Evolutionary conservation across 2,888 invertebrate genomes (phyloP).

Genomic region (Blastobasis lacticolella): DNA sequence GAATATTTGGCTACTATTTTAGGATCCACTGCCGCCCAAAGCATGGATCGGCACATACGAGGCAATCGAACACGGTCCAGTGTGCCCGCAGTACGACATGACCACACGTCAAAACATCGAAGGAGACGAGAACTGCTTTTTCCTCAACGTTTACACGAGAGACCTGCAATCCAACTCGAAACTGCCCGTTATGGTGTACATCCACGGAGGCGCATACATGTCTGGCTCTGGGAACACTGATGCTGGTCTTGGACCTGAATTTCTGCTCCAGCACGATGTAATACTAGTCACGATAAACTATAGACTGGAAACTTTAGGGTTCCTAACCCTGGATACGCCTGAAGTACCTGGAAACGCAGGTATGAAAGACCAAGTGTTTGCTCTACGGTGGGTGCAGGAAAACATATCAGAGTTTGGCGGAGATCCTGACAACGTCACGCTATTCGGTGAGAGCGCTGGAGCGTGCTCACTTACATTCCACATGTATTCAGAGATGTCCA

Average conservation of each 20-base stretch:
- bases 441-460: slow-evolving; percentile 61
- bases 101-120: slow-evolving; percentile 15
- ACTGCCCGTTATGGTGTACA: slow-evolving; percentile 46
- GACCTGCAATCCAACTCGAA: slow-evolving; percentile 19
- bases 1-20: slow-evolving; percentile 8
- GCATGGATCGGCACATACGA: slow-evolving; percentile 37
- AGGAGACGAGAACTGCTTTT: slow-evolving; percentile 41
- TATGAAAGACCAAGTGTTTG: slow-evolving; percentile 41
- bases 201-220: slow-evolving; percentile 45
- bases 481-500: slow-evolving; percentile 51
- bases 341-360: slow-evolving; percentile 47
- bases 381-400: slow-evolving; percentile 33
- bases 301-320: slow-evolving; percentile 42
- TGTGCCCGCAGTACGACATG: slow-evolving; percentile 37
- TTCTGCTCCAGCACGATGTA: slow-evolving; percentile 41
- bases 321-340: slow-evolving; percentile 31
- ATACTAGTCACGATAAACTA: slow-evolving; percentile 51
- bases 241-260: slow-evolving; percentile 42
- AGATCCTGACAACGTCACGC: slow-evolving; percentile 42
- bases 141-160: slow-evolving; percentile 39
- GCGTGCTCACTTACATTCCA: slow-evolving; percentile 45
- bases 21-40: slow-evolving; percentile 36
- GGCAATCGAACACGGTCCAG: slow-evolving; percentile 31
- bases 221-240: slow-evolving; percentile 42
- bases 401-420: slow-evolving; percentile 45